These are phyloP conservation scores for Archilochus colubris DNA, from an alignment of 2,113 vertebrate genomes.

Conservation along the genomic window DNA sequence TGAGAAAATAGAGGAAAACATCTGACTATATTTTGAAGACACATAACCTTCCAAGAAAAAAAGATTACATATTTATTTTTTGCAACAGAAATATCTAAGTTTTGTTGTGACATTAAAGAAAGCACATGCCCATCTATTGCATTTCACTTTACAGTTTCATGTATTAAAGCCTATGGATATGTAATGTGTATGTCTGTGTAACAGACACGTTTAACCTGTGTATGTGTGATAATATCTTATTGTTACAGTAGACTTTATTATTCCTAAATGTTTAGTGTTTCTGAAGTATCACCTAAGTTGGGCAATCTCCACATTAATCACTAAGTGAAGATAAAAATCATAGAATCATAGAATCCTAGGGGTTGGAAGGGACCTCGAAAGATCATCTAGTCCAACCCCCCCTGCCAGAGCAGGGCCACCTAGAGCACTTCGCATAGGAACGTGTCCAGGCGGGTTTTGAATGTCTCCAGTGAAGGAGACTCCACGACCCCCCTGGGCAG, in stretches of 20 bases:
- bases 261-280: background rate
- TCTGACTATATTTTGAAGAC: background rate
- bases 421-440: no score
- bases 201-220: background rate
- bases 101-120: background rate
- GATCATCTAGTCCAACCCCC: no score
- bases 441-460: no score
- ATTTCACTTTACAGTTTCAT: background rate
- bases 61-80: background rate
- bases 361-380: no score
- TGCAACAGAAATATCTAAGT: background rate
- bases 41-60: background rate
- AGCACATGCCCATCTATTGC: background rate
- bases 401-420: no score
- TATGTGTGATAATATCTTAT: background rate
- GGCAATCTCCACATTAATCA: background rate
- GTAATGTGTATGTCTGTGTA: background rate
- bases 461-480: no score
- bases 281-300: background rate
- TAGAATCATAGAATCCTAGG: no score
- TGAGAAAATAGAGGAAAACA: background rate
- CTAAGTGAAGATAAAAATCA: background rate
- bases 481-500: no score
- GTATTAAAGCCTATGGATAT: background rate
- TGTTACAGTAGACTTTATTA: background rate